phyloP scores from a whole-genome alignment of 2,888 invertebrate genomes.

The Pantelozetes paolii region DNA sequence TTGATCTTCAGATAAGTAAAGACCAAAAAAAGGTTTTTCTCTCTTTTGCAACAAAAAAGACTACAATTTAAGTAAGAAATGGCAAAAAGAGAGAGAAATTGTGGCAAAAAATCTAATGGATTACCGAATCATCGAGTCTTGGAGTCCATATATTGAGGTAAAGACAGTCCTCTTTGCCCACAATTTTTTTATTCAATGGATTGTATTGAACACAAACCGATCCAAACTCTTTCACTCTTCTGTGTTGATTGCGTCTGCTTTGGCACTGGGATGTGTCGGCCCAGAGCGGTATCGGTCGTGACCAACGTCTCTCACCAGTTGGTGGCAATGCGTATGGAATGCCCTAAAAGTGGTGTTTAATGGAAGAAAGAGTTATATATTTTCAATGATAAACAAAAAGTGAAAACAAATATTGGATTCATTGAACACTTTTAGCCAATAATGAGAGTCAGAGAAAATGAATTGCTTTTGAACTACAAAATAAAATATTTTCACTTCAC shows the following conservation, averaged over 20 bases:
- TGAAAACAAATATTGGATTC: background rate
- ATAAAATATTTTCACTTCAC: background rate
- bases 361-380: background rate
- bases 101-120: background rate
- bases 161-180: slow-evolving; percentile 51
- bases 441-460: background rate
- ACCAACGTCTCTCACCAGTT: slow-evolving; percentile 43
- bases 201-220: slow-evolving; percentile 45
- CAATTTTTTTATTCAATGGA: slow-evolving; percentile 43
- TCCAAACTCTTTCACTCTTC: slow-evolving; percentile 44
- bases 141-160: slow-evolving; percentile 51
- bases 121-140: slow-evolving; percentile 45
- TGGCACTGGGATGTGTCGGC: slow-evolving; percentile 42
- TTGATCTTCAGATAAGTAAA: background rate
- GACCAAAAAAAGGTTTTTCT: background rate
- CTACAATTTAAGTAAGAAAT: background rate
- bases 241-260: background rate
- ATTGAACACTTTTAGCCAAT: background rate
- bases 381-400: too few species aligned
- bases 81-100: background rate
- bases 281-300: slow-evolving; percentile 46
- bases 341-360: slow-evolving; percentile 40
- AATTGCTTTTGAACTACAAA: background rate
- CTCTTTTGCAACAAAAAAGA: background rate
- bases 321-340: slow-evolving; percentile 47